Evolutionary conservation across 2,797 vertebrate species (phyloP), one percentile per base, ranked within the genome.

Genomic region (Microtus agrestis): DNA sequence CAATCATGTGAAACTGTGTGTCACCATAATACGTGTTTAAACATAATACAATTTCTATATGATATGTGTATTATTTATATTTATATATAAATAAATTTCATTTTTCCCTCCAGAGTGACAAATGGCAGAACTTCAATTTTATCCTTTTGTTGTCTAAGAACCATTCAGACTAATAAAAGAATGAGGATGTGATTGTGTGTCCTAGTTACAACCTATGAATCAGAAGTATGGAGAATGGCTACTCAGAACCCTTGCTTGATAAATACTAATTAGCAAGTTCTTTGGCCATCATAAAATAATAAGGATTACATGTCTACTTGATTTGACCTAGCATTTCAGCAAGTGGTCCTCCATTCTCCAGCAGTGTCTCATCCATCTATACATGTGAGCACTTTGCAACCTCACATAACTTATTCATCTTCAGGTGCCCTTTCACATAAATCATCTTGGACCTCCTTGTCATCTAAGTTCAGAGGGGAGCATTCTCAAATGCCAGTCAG

Each of bases 301-400:
- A 77, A 4, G 25, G 0, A 19, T 85, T 74, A 17, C 37, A 5
- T 43, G 77, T 92, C 91, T 34, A 15, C 63, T 69, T 93, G 90
- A 87, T 63, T 77, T 94, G 91, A 94, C 96, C 89, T 91, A 76
- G 67, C 86, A 69, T 87, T 94, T 92, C 86, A 19, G 2, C 46
- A 77, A 23, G 61, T 17, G 7, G n/a, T 6, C 3, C 69, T 56
- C 54, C 29, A 0, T 1, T 7, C 43, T 81, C 29, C 73, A 59
- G 14, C 48, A 71, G 43, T 12, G 63, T 27, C 85, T 93, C 78
- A 0, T n/a, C 67, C 11, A 0, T 69, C 69, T 61, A 78, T 56
- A 11, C 40, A 19, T 0, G 46, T 77, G 76, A 17, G 19, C 5
- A 6, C 63, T 77, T 79, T 48, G 88, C 17, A 82, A 21, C 65